Conservation (phyloP, 2,888 invertebrate species). For the Cheilosia vulpina region DNA sequence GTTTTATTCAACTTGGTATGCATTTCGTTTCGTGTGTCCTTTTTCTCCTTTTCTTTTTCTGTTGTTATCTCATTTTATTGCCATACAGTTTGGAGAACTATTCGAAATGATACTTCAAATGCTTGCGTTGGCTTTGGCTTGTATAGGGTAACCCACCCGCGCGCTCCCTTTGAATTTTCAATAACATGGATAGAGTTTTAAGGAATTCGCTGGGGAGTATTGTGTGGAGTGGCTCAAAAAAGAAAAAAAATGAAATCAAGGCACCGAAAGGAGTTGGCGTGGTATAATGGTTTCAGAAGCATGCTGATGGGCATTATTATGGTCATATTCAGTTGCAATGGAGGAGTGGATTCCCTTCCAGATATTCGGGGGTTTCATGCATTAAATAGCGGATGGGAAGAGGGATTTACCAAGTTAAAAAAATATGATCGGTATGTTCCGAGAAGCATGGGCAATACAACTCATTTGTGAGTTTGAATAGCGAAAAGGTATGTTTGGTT, state of each 20-base stretch:
- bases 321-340: constrained; percentile 34
- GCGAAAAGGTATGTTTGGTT: no score
- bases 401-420: constrained; percentile 32
- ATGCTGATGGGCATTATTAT: constrained; percentile 46
- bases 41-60: constrained; percentile 4
- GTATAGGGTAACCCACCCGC: neutral
- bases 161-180: constrained; percentile 62
- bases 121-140: constrained; percentile 18
- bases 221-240: constrained; percentile 41
- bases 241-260: constrained; percentile 35
- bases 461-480: no score
- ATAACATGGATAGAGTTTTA: constrained; percentile 46
- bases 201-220: constrained; percentile 40
- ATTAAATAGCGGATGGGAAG: constrained; percentile 29
- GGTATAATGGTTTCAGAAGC: neutral
- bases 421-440: neutral
- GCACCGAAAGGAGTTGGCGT: neutral
- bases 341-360: constrained; percentile 36
- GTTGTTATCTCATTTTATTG: constrained; percentile 64
- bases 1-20: constrained; percentile 67
- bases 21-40: constrained; percentile 14
- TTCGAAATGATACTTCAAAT: constrained; percentile 64
- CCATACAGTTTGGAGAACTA: constrained; percentile 61
- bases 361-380: constrained; percentile 30
- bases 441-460: no score